Evolutionary conservation across 1,140 invertebrate genomes (phyloP).

Genomic region (Bombus cullumanus): DNA sequence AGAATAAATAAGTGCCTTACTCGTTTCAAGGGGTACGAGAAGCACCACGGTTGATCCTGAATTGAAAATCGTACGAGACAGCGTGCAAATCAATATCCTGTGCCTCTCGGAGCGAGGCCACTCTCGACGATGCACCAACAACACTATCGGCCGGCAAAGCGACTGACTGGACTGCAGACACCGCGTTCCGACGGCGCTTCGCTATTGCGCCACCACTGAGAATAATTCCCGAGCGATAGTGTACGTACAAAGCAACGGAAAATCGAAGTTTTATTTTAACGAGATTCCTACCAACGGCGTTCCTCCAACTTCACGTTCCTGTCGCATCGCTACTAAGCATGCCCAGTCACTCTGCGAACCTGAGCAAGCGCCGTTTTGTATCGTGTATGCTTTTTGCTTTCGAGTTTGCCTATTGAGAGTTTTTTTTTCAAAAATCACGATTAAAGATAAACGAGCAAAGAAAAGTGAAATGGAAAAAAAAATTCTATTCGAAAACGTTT

Average conservation of each 20-base stretch:
- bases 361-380: background rate
- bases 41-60: background rate
- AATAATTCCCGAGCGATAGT: slow-evolving; percentile 35
- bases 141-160: slow-evolving; percentile 39
- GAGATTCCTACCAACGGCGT: slow-evolving; percentile 11
- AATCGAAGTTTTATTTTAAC: slow-evolving; percentile 51
- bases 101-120: slow-evolving; percentile 4
- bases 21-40: background rate
- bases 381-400: background rate
- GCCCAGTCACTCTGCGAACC: background rate
- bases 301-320: background rate
- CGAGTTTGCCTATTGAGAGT: background rate
- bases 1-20: slow-evolving; percentile 18
- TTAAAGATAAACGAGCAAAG: background rate
- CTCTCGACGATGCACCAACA: slow-evolving; percentile 11
- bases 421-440: background rate
- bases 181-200: slow-evolving; percentile 7
- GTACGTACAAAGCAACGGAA: slow-evolving; percentile 7
- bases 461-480: background rate
- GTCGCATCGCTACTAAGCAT: slow-evolving; percentile 13
- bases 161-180: slow-evolving; percentile 25
- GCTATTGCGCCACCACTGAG: slow-evolving; percentile 44
- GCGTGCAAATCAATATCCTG: slow-evolving; percentile 26
- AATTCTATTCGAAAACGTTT: background rate
- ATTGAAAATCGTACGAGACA: slow-evolving; percentile 14